Conservation (phyloP, 2,888 invertebrate genomes). For the Xestoiulus laeticollis region DNA sequence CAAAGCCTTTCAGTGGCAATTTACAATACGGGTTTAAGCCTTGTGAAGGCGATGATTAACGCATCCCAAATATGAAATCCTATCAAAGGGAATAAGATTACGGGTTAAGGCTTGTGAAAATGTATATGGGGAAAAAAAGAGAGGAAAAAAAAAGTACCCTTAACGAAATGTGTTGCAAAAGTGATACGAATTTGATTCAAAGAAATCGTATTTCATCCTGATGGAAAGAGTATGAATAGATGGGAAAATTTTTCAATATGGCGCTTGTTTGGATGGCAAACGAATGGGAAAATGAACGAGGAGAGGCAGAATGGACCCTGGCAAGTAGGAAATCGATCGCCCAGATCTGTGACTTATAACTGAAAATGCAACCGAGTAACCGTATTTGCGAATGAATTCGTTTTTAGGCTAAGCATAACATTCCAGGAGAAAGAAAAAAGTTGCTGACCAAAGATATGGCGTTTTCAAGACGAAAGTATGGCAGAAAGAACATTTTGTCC, state of each 20-base stretch:
- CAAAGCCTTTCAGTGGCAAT: neutral
- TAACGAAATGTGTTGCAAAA: neutral
- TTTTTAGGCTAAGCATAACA: neutral
- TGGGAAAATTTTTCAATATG: neutral
- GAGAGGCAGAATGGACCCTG: neutral
- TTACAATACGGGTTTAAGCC: neutral
- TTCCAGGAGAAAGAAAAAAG: neutral
- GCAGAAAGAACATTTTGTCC: too few species aligned
- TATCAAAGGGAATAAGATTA: neutral
- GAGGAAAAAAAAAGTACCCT: neutral
- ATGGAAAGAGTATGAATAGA: neutral
- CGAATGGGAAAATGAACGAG: neutral
- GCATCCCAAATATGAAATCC: neutral
- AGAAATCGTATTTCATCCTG: neutral
- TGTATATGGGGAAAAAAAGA: neutral
- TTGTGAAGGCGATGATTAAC: neutral
- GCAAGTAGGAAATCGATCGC: neutral
- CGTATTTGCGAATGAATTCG: neutral
- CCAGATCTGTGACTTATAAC: neutral
- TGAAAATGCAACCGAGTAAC: neutral
- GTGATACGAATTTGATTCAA: neutral
- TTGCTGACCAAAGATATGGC: neutral
- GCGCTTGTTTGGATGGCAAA: neutral
- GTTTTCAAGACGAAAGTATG: too few species aligned
- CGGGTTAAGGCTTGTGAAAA: neutral